Percentiles rank a stretch among this genome's conserved stretches.
phyloP scores from a whole-genome alignment of 2,888 invertebrate species.

The Eubasilissa splendida region DNA sequence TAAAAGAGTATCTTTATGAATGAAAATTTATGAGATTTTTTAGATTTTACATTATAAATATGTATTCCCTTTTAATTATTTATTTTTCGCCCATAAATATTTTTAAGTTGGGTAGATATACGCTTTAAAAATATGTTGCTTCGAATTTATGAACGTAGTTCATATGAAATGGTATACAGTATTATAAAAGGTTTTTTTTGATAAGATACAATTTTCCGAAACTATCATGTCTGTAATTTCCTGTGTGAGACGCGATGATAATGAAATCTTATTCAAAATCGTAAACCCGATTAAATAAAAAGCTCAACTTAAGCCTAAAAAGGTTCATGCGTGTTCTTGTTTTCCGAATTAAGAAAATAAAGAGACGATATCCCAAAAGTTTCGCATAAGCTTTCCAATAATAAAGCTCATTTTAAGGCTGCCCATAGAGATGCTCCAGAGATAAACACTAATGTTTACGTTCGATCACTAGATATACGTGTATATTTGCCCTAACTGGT shows the following conservation, averaged over 20 bases:
- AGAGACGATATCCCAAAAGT: slow-evolving; percentile 2
- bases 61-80: no score
- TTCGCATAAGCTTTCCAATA: slow-evolving; percentile 8
- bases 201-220: background rate
- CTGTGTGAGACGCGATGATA: background rate
- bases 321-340: slow-evolving; percentile 7
- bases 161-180: no score
- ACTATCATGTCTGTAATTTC: slow-evolving; percentile 8
- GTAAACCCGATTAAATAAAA: slow-evolving; percentile 21
- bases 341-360: slow-evolving; percentile 27
- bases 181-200: no score
- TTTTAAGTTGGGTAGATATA: no score
- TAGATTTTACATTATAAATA: no score
- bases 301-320: background rate
- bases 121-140: no score
- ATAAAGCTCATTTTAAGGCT: slow-evolving; percentile 26
- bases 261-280: slow-evolving; percentile 8
- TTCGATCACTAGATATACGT: slow-evolving; percentile 27
- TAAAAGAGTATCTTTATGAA: no score
- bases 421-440: background rate
- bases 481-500: background rate
- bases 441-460: slow-evolving; percentile 30
- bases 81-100: no score
- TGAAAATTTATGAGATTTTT: no score
- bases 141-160: no score